Conservation (phyloP, 2,888 invertebrate genomes). For the Andrena bicolor region DNA sequence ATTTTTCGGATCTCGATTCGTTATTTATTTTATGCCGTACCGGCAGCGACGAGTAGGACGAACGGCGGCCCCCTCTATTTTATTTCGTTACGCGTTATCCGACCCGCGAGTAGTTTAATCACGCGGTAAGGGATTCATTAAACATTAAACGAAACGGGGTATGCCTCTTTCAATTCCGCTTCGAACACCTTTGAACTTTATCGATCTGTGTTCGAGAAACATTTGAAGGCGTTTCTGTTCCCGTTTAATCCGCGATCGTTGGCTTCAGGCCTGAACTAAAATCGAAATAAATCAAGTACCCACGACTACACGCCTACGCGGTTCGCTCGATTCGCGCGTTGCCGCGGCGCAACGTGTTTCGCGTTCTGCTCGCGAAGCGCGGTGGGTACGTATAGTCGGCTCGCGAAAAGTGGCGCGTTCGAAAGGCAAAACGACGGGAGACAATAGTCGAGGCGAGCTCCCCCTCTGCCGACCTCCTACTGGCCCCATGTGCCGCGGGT, state of each 20-base stretch:
- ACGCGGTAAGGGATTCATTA: slow-evolving; percentile 43
- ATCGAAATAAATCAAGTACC: too few relatives aligned
- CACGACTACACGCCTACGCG: not conserved
- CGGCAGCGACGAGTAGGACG: not conserved
- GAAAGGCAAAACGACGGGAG: slow-evolving; percentile 8
- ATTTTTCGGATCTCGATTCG: slow-evolving; percentile 50
- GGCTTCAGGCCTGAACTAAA: too few relatives aligned
- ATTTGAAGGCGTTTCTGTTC: too few relatives aligned
- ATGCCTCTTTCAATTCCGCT: slow-evolving; percentile 35
- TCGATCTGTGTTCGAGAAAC: slow-evolving; percentile 33
- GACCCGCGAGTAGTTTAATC: slow-evolving; percentile 41
- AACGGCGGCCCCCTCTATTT: slow-evolving; percentile 26
- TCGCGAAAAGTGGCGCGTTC: slow-evolving; percentile 14
- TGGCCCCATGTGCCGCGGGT: not conserved
- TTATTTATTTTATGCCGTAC: slow-evolving; percentile 40
- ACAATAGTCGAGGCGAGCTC: slow-evolving; percentile 28
- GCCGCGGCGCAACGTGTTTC: not conserved
- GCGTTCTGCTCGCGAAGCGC: not conserved
- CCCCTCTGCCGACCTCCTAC: not conserved
- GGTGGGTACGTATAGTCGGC: not conserved
- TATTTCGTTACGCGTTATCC: slow-evolving; percentile 48
- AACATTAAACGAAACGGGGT: slow-evolving; percentile 25
- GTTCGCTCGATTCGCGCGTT: not conserved
- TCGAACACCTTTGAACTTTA: slow-evolving; percentile 40
- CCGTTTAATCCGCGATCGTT: too few relatives aligned